Conservation (phyloP, 1,140 invertebrate genomes). For the Papilio aristodemus region DNA sequence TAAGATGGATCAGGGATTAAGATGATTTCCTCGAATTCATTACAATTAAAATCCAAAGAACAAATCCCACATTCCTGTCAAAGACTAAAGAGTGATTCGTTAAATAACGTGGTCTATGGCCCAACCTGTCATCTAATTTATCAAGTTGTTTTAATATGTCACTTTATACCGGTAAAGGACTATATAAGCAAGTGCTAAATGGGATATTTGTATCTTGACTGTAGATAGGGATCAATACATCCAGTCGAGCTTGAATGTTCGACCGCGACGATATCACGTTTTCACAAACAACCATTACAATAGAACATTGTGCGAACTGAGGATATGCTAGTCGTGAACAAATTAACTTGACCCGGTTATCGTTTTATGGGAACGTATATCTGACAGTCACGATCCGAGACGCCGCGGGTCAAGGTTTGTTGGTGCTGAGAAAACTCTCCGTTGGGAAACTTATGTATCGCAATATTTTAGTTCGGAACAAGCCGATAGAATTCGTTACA, state of each 20-base stretch:
- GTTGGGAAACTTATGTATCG: constrained; percentile 10
- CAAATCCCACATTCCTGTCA: too few relatives aligned
- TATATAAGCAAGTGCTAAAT: too few relatives aligned
- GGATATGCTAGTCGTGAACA: constrained; percentile 4
- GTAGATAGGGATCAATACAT: not conserved
- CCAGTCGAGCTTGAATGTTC: not conserved
- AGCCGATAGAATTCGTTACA: not conserved
- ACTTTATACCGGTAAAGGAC: too few relatives aligned
- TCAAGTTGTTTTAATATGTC: too few relatives aligned
- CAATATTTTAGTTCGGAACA: not conserved
- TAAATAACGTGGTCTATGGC: too few relatives aligned
- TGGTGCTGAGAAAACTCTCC: constrained; percentile 12
- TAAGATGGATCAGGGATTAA: too few relatives aligned
- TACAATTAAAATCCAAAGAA: too few relatives aligned
- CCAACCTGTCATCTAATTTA: too few relatives aligned
- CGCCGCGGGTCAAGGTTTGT: constrained; percentile 1
- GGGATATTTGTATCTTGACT: not conserved
- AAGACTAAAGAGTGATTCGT: too few relatives aligned
- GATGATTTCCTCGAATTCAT: too few relatives aligned
- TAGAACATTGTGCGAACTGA: not conserved
- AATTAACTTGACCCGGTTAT: constrained; percentile 22
- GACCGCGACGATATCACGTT: not conserved
- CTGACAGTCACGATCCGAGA: constrained; percentile 10
- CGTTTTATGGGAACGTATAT: constrained; percentile 8
- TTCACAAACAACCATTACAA: not conserved